Evolutionary conservation across 2,797 vertebrate species (phyloP), one percentile per base, ranked within the genome.

Genomic region (Podargus strigoides): DNA sequence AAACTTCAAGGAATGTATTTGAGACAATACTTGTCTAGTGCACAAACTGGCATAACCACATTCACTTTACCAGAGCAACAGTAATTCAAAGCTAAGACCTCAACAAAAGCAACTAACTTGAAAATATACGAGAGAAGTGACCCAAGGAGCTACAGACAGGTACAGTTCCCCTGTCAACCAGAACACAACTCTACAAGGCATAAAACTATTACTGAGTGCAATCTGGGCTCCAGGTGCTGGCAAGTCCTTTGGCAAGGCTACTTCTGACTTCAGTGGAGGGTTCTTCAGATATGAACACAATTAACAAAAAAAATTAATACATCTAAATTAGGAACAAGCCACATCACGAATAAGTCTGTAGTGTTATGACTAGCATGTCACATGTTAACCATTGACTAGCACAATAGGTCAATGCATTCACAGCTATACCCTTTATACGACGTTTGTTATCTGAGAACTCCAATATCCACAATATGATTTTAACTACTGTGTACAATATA

Each of bases 91-190:
- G 52, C 8, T 7, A 32, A 79, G 36, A 64, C 12, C 30, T 52
- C 68, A 37, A 7, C 18, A 6, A 3, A 60, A 88, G 44, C 2
- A 19, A 36, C 39, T 34, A 19, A 21, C 36, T 34, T 3, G 2
- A 66, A 74, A 37, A 55, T 0, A 10, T 9, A 6, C 4, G 4
- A 32, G 5, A 44, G 14, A 50, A 44, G 62, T 1, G 4, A n/a
- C 15, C 30, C 47, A 47, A 63, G 26, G 15, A 69, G 56, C 14
- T 27, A 11, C 20, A 58, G 17, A 16, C 0, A 28, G 37, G 12
- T 14, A 50, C n/a, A 47, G 18, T 2, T 36, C 21, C 36, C 21
- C 30, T 34, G 14, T 10, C 32, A 52, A 22, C 5, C 27, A 72
- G 22, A 75, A 32, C 28, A 21, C 1, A 6, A 30, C 30, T 12